Evolutionary conservation across 1,140 invertebrate species (phyloP).

Genomic region (Papilio dardanus): DNA sequence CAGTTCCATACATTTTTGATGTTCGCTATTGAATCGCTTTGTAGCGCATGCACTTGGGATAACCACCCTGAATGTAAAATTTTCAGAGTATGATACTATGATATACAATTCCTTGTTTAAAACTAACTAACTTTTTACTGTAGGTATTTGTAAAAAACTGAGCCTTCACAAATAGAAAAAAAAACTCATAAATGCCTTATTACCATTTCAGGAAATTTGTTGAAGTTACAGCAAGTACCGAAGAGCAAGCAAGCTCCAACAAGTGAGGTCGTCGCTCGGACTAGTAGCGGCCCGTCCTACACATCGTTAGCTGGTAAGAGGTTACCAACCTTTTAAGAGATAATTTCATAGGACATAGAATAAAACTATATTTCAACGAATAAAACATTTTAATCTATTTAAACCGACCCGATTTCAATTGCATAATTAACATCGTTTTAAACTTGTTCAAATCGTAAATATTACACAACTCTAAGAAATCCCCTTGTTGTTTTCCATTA

Average conservation of each 20-base stretch:
- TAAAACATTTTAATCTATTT: not conserved
- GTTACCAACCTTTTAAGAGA: conserved; percentile 19
- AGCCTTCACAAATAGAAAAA: not conserved
- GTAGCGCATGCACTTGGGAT: too few relatives aligned
- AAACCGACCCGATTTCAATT: not conserved
- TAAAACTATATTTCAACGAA: not conserved
- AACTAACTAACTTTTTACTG: not conserved
- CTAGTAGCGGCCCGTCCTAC: conserved; percentile 16
- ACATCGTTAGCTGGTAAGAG: conserved; percentile 22
- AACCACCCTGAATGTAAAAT: too few relatives aligned
- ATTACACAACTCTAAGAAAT: not conserved
- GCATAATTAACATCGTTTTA: not conserved
- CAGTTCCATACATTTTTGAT: too few relatives aligned
- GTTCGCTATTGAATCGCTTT: too few relatives aligned
- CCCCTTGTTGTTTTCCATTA: not conserved
- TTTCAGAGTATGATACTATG: too few relatives aligned
- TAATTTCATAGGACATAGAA: not conserved
- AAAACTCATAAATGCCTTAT: not conserved
- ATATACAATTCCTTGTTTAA: not conserved
- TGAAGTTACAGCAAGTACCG: not conserved
- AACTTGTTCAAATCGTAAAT: not conserved
- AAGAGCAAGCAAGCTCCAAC: conserved; percentile 4
- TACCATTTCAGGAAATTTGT: not conserved
- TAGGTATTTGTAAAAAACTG: not conserved
- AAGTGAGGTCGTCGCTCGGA: conserved; percentile 21